phyloP scores from a whole-genome alignment of 2,888 invertebrate species.

The Cylindroiulus punctatus region DNA sequence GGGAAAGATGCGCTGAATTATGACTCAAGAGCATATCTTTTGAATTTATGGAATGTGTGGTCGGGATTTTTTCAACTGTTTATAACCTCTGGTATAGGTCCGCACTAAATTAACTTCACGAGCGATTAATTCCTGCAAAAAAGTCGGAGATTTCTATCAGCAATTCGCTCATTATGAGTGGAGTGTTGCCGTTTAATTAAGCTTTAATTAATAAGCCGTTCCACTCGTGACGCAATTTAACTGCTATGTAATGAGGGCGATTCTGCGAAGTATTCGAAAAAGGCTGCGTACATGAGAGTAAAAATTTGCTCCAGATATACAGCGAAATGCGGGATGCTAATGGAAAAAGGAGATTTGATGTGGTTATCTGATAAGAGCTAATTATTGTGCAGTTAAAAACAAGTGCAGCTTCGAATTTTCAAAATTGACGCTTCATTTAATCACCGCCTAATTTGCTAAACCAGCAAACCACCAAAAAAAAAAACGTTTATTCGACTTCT shows the following conservation, averaged over 20 bases:
- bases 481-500: not conserved
- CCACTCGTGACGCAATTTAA: slow-evolving; percentile 19
- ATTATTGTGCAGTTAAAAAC: not conserved
- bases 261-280: not conserved
- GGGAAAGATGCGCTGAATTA: not conserved
- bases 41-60: not conserved
- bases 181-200: slow-evolving; percentile 5
- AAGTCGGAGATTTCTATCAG: not conserved
- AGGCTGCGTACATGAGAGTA: not conserved
- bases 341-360: not conserved
- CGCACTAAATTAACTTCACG: slow-evolving; percentile 15
- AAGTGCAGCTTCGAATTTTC: not conserved
- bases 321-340: not conserved
- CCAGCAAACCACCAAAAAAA: not conserved
- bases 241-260: slow-evolving; percentile 25
- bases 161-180: slow-evolving; percentile 14
- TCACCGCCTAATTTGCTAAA: not conserved
- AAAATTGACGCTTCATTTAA: not conserved
- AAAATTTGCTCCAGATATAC: not conserved
- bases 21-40: not conserved
- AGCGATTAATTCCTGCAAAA: not conserved
- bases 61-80: not conserved
- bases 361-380: not conserved
- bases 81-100: slow-evolving; percentile 8
- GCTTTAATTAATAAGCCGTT: slow-evolving; percentile 32